Evolutionary conservation across 2,888 invertebrate genomes (phyloP).

Genomic region (Campoplex nolae): DNA sequence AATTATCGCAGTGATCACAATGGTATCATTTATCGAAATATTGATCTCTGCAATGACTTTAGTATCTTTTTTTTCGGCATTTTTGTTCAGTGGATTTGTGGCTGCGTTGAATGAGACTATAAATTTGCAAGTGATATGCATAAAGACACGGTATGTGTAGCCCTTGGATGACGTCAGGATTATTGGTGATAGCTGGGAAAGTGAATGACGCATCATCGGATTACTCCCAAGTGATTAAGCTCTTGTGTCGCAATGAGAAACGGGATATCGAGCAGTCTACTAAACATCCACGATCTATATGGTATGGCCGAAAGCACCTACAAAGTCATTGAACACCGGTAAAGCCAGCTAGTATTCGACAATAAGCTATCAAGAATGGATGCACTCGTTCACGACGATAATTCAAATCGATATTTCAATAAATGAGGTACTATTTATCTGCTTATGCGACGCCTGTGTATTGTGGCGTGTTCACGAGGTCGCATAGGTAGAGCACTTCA

Average conservation of each 20-base stretch:
- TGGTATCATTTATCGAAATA: not conserved
- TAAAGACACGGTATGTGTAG: not conserved
- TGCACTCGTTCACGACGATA: constrained; percentile 35
- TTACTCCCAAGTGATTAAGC: constrained; percentile 61
- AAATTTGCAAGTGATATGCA: not conserved
- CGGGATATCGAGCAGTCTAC: constrained; percentile 4
- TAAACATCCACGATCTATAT: constrained; percentile 5
- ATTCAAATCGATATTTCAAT: constrained; percentile 66
- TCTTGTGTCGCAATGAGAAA: constrained; percentile 57
- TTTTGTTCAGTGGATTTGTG: not conserved
- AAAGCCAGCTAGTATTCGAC: constrained; percentile 52
- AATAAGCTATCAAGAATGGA: constrained; percentile 43
- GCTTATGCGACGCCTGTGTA: constrained; percentile 16
- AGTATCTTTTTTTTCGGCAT: not conserved
- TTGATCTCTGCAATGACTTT: not conserved
- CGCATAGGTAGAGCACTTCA: not conserved
- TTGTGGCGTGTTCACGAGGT: not conserved
- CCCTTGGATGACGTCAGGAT: constrained; percentile 32
- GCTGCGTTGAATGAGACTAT: not conserved
- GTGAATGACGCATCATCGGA: constrained; percentile 67
- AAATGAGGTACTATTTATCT: constrained; percentile 59
- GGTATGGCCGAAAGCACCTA: not conserved
- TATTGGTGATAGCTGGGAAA: constrained; percentile 48
- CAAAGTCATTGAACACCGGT: constrained; percentile 23
- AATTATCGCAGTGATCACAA: not conserved